Conservation (phyloP, 2,113 vertebrate genomes). For the Prunella fulvescens region DNA sequence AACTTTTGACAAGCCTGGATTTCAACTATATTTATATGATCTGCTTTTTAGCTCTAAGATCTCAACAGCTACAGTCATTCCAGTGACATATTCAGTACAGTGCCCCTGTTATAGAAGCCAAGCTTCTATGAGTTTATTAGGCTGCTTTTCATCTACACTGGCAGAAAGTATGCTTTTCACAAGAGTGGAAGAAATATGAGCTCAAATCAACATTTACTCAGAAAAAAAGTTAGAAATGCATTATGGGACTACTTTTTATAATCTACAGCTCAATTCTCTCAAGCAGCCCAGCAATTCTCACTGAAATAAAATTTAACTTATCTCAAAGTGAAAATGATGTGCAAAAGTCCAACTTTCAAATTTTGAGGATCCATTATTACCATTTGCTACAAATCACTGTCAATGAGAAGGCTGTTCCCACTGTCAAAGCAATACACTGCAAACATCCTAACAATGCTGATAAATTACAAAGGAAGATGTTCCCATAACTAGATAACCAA, state of each 20-base stretch:
- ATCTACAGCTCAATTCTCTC: not conserved
- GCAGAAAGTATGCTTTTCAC: not conserved
- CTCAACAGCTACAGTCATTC: not conserved
- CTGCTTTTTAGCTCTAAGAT: not conserved
- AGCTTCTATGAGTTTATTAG: not conserved
- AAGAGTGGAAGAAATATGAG: not conserved
- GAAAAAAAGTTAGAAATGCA: not conserved
- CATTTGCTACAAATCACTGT: not conserved
- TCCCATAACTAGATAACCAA: not conserved
- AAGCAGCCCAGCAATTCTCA: not conserved
- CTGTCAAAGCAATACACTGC: not conserved
- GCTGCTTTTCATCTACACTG: not conserved
- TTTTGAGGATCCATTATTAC: not conserved
- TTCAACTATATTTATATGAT: not conserved
- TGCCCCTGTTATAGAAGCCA: not conserved
- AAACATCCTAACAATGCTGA: not conserved
- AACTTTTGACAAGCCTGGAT: not conserved
- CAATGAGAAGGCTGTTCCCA: not conserved
- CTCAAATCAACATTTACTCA: not conserved
- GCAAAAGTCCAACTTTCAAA: not conserved
- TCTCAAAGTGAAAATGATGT: not conserved
- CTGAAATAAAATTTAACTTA: not conserved
- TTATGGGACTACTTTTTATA: not conserved
- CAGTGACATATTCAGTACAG: not conserved
- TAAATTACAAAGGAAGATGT: not conserved